Evolutionary conservation across 2,888 invertebrate species (phyloP).

Genomic region (Cabera pusaria): DNA sequence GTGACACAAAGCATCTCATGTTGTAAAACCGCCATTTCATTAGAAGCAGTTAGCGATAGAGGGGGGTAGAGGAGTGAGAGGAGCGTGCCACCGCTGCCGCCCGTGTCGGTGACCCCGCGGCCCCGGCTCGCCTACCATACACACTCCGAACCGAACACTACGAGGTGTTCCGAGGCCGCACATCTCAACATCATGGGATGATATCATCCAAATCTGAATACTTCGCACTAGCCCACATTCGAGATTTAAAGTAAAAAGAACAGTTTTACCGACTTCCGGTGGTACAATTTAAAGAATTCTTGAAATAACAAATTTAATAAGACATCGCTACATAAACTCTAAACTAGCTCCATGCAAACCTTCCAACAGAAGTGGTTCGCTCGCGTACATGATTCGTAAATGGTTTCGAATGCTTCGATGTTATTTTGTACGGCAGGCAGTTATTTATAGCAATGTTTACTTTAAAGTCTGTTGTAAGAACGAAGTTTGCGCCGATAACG

Average conservation of each 20-base stretch:
- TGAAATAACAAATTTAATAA: too few species aligned
- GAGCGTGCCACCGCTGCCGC: constrained; percentile 40
- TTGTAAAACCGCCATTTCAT: constrained; percentile 32
- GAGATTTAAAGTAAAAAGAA: not conserved
- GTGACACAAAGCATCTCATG: constrained; percentile 10
- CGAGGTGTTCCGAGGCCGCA: constrained; percentile 48
- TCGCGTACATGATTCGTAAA: constrained; percentile 33
- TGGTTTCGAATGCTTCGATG: constrained; percentile 40
- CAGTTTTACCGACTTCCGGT: not conserved
- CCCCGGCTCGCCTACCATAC: constrained; percentile 53
- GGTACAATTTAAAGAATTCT: too few species aligned
- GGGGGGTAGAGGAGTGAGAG: constrained; percentile 43
- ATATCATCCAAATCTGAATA: constrained; percentile 24
- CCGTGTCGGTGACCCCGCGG: constrained; percentile 77
- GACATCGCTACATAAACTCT: too few species aligned
- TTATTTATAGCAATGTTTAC: constrained; percentile 60
- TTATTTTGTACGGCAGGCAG: constrained; percentile 44
- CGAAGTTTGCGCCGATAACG: constrained; percentile 35
- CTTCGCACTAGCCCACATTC: not conserved
- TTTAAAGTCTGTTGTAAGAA: constrained; percentile 43
- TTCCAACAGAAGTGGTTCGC: too few species aligned
- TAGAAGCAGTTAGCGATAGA: constrained; percentile 44
- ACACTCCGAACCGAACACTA: constrained; percentile 24
- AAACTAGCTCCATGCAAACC: too few species aligned
- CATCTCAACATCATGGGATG: constrained; percentile 41